These are phyloP conservation scores for Gila robusta DNA, from an alignment of 2,797 vertebrate species.

Conservation along the genomic window DNA sequence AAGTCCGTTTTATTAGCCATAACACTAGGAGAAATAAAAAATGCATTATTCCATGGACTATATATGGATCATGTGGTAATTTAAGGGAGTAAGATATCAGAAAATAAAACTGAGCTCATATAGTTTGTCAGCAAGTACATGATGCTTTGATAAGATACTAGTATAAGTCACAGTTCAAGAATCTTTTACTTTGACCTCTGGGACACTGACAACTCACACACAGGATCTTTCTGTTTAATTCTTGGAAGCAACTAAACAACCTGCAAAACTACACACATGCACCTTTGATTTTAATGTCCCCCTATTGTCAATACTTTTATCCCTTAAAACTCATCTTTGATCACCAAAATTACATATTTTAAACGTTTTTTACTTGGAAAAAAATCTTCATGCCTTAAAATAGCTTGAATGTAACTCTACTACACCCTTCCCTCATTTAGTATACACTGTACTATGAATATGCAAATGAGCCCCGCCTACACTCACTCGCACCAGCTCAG, in stretches of 20 bases:
- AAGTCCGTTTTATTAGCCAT: neutral
- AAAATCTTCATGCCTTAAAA: too few relatives aligned
- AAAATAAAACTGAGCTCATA: constrained; percentile 35
- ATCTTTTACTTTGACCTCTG: constrained; percentile 35
- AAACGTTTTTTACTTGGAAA: too few relatives aligned
- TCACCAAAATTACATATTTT: too few relatives aligned
- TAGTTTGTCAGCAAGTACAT: neutral
- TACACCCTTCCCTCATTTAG: too few relatives aligned
- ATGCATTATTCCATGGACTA: neutral
- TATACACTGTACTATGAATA: too few relatives aligned
- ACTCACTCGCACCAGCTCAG: too few relatives aligned
- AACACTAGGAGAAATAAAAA: neutral
- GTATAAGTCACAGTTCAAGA: constrained; percentile 20
- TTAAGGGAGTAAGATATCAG: neutral
- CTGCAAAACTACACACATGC: neutral
- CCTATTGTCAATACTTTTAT: too few relatives aligned
- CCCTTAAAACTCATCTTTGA: too few relatives aligned
- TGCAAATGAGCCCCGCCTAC: too few relatives aligned
- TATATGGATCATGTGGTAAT: neutral
- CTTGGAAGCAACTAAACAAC: neutral
- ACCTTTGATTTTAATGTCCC: neutral
- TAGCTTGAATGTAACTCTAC: too few relatives aligned
- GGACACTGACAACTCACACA: constrained; percentile 6
- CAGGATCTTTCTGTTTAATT: neutral
- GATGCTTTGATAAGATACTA: constrained; percentile 47